Evolutionary conservation across 2,888 invertebrate genomes (phyloP), one percentile per base, ranked within the genome.

Genomic region (Volucella inanis): DNA sequence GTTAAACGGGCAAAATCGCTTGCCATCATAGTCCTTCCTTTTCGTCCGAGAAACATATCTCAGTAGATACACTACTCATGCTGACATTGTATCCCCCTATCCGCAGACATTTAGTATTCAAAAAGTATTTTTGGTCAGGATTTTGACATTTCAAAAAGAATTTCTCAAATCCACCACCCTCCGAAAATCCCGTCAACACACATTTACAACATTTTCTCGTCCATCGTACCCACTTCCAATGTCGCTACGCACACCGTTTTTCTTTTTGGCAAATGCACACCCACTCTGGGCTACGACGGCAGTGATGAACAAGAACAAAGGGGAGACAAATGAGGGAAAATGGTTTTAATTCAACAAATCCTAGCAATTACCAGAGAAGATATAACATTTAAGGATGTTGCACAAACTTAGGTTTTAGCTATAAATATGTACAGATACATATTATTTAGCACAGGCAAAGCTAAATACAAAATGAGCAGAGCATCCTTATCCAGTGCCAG

Each of bases 341-440:
- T 68, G 67, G 68, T 76, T 76, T 76, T 59, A 76, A 76, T 76
- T 76, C 47, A 68, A 76, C 76, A 76, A 76, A 76, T 76, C 76
- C 76, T 68, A 76, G 76, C 76, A 76, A 76, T 76, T 76, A 76
- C 76, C 76, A 45, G 67, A 45, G 12, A 76, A 61, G 68, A 76
- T 68, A 76, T 76, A 61, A 68, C 68, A 59, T 49, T 64, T 74
- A 67, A 76, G 76, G 67, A 76, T 61, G 76, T 59, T 61, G 67
- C 59, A 59, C 57, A 67, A 59, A 59, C 70, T 70, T 49, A 18
- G 47, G n/a, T 31, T 31, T 31, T 6, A 31, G 31, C 31, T 31
- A 31, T n/a, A n/a, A n/a, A n/a, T 31, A 31, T 4, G 6, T 6
- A 31, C 31, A 31, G 31, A 31, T 31, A 31, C 6, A n/a, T n/a